Evolutionary conservation across 2,797 vertebrate species (phyloP).

Genomic region (Hippocampus kuda): DNA sequence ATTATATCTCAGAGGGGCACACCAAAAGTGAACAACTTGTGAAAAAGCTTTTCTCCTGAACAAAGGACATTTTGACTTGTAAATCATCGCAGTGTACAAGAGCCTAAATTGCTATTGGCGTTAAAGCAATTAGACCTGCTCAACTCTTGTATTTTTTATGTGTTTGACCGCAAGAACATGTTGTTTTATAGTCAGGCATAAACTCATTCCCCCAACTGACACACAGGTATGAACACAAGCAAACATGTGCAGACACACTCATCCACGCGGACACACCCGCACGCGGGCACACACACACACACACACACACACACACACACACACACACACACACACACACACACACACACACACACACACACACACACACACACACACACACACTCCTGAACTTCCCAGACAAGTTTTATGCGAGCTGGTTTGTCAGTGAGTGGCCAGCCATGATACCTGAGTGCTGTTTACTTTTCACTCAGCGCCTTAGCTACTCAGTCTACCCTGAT

Average conservation of each 20-base stretch:
- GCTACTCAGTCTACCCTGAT: constrained; percentile 60
- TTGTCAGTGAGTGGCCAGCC: constrained; percentile 51
- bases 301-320: constrained; percentile 24
- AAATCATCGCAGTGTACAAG: too few species aligned
- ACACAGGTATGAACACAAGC: constrained; percentile 5
- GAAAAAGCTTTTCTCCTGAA: too few species aligned
- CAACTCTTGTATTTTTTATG: background rate
- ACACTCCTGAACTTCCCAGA: background rate
- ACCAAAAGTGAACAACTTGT: too few species aligned
- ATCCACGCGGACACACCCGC: background rate
- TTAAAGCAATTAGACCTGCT: too few species aligned
- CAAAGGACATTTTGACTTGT: too few species aligned
- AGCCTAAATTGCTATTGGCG: too few species aligned
- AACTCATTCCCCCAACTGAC: background rate
- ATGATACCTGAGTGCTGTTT: constrained; percentile 59
- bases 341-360: background rate
- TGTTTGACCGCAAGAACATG: background rate
- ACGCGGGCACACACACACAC: constrained; percentile 15
- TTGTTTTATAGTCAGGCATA: background rate
- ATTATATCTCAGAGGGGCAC: too few species aligned
- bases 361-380: background rate
- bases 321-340: background rate
- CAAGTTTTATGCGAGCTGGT: constrained; percentile 7
- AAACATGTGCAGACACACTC: background rate
- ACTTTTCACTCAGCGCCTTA: constrained; percentile 70